Base-by-base conservation (phyloP, 2,797 vertebrate genomes). In the Australoheros facetus region DNA sequence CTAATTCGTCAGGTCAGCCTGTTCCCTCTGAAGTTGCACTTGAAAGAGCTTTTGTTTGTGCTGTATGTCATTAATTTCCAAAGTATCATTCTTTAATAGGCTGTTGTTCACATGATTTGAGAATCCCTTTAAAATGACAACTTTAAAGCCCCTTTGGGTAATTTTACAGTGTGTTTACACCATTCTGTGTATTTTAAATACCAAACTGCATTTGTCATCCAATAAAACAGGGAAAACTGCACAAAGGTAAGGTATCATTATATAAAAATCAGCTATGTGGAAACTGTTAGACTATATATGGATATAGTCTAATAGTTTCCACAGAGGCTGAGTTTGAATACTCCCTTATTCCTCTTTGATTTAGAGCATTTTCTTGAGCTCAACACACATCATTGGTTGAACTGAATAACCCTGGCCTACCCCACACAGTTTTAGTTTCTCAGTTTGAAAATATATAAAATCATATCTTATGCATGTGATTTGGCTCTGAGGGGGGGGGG, bases 181-280 rank as follows among this genome's bases (percentile, higher is more conserved):
- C 34, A 12, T 74, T 54, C 23, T 69, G 42, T 62, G 76, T 78
- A 57, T 81, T 81, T 80, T 8, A 86, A 77, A 75, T 21, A 66
- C 17, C 42, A n/a, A 26, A 53, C 64, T 69, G 2, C 45, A 53
- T 51, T 69, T 53, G 64, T 0, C 42, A 69, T 69, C 17, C 1
- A n/a, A 51, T 53, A 37, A n/a, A 28, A 26, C 2, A 39, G 8
- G 16, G 57, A 48, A 69, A 70, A 3, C 14, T 39, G 21, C 56
- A 54, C 26, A 28, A 59, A 6, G 45, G 6, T 48, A 48, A 48
- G 16, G 45, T 48, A 12, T 51, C 4, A 9, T 56, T 6, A 57
- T 42, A 39, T 39, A 66, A 66, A 66, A 66, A 70, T 66, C 72
- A 42, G 21, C 7, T 32, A 0, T 77, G 34, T 42, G 19, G 60